phyloP scores from a whole-genome alignment of 2,888 invertebrate species.

The Sthenelais limicola region DNA sequence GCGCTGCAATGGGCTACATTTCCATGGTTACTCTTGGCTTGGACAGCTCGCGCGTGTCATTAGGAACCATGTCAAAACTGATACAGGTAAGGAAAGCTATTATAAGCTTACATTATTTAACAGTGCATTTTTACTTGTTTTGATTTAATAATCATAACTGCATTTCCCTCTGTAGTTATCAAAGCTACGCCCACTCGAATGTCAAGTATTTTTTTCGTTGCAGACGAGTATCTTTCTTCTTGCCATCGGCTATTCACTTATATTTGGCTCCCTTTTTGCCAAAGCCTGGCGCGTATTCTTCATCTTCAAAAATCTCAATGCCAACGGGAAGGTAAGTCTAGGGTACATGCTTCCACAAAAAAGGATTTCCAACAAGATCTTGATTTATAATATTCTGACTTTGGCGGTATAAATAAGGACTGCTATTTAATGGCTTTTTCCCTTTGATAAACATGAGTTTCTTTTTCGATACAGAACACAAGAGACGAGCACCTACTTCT shows the following conservation, averaged over 20 bases:
- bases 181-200: no score
- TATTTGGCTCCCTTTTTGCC: slow-evolving; percentile 47
- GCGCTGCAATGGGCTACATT: slow-evolving; percentile 32
- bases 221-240: slow-evolving; percentile 46
- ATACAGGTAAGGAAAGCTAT: slow-evolving; percentile 21
- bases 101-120: neutral
- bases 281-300: slow-evolving; percentile 50
- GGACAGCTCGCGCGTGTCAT: slow-evolving; percentile 36
- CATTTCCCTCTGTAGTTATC: no score
- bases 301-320: slow-evolving; percentile 50
- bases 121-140: no score
- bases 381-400: no score
- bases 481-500: slow-evolving; percentile 45
- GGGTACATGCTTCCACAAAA: no score
- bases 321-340: slow-evolving; percentile 48
- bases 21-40: slow-evolving; percentile 43
- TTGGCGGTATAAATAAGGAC: no score
- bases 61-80: slow-evolving; percentile 10
- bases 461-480: slow-evolving; percentile 23
- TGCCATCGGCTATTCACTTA: slow-evolving; percentile 43
- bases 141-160: no score
- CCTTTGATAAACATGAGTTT: no score
- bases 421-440: no score
- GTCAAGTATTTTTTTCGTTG: no score
- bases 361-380: no score